Base-by-base conservation (phyloP, 2,888 invertebrate species). In the Campoplex nolae region DNA sequence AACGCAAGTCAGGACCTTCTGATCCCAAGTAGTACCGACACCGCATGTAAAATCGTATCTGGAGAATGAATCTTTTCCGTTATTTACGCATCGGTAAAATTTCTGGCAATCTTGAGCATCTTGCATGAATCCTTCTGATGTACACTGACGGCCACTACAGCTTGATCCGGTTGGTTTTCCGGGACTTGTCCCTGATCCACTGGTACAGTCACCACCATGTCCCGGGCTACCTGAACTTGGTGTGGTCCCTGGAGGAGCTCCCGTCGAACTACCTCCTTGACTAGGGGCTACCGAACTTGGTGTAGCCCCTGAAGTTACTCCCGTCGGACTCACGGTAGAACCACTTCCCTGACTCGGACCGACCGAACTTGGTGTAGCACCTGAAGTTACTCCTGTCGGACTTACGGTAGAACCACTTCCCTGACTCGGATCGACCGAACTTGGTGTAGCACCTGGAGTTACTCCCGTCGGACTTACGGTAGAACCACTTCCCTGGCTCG, bases 1-100 rank as follows among this genome's bases (percentile, higher is more conserved):
- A 91, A 96, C 96, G 91, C 96, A 97, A 0, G 96, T 95, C 90
- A 96, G 95, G 78, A 95, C 94, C n/a, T 95, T 95, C 91, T 96
- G 95, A 90, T 97, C 96, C 97, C 97, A 97, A n/a, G 96, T 95
- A 0, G 97, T 97, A 54, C 96, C 97, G 83, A 95, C 95, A 0
- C 96, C 96, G 90, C 97, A 97, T 77, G 95, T 93, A 90, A 96
- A 97, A 74, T 96, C 96, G 90, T 95, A 95, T 90, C 95, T 95
- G 7, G 92, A 95, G 87, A 92, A 91, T 45, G 95, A 94, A 0
- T 96, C 96, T 91, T 96, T 95, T 54, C 42, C 42, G 42, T 32
- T n/a, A 87, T 95, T 95, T 54, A 97, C 97, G 93, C 97, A 97
- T 89, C 95, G 92, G 81, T 95, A 95, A 89, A 95, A 95, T 86